Conservation (phyloP, 2,888 invertebrate genomes). For the Mythimna ferrago region DNA sequence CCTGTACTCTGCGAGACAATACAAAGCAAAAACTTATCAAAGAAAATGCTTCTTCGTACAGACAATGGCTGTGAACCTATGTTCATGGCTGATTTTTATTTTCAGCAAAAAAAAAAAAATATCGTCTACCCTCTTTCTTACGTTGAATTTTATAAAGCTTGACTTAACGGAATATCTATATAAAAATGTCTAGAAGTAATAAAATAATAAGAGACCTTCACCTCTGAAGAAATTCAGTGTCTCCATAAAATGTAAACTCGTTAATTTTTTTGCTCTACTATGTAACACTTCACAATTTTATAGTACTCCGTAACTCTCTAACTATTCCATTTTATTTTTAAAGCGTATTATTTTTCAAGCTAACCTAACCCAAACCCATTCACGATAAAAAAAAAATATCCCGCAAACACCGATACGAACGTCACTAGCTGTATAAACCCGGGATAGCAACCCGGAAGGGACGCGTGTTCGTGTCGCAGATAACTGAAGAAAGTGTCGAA, state of each 20-base stretch:
- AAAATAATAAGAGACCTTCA: background rate
- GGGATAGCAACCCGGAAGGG: constrained; percentile 64
- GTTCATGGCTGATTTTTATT: constrained; percentile 6
- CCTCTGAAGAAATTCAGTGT: background rate
- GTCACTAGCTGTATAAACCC: constrained; percentile 54
- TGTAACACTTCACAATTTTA: background rate
- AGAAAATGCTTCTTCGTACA: constrained; percentile 3
- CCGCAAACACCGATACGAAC: constrained; percentile 52
- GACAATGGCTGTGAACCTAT: constrained; percentile 1
- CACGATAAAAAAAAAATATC: constrained; percentile 58
- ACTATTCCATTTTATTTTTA: background rate
- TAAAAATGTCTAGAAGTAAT: background rate
- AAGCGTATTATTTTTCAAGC: constrained; percentile 8
- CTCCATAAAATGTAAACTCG: background rate
- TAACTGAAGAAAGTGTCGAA: constrained; percentile 72
- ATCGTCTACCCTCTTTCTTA: background rate
- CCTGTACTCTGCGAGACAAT: background rate
- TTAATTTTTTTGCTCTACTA: background rate
- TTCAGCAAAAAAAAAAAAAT: background rate
- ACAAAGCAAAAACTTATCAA: constrained; percentile 7
- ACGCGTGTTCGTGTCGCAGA: constrained; percentile 60
- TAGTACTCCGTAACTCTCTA: background rate
- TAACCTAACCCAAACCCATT: constrained; percentile 38
- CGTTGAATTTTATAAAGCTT: background rate
- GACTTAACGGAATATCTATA: background rate